These are phyloP conservation scores for Procavia capensis DNA, from an alignment of 2,113 vertebrate genomes.

Conservation along the genomic window DNA sequence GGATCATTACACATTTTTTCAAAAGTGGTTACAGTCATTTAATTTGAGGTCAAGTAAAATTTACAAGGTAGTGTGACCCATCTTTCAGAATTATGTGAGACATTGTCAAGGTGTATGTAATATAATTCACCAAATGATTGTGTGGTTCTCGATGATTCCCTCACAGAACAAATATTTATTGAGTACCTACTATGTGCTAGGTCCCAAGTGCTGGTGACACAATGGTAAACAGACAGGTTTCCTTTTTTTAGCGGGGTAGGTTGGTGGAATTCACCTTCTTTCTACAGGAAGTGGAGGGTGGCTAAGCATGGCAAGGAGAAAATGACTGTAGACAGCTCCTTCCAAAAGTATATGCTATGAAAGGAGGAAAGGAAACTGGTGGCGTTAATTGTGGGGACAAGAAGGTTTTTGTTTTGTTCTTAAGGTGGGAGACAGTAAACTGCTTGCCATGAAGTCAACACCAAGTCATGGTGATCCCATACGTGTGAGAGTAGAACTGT, in stretches of 20 bases:
- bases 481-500: too few relatives aligned
- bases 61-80: constrained; percentile 12
- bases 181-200: not conserved
- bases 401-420: not conserved
- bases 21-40: constrained; percentile 40
- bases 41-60: constrained; percentile 34
- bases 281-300: not conserved
- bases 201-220: not conserved
- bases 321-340: not conserved
- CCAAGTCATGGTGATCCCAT: not conserved
- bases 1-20: constrained; percentile 18
- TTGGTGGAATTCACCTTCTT: not conserved
- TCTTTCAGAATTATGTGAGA: constrained; percentile 33
- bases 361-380: not conserved
- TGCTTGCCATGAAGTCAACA: not conserved
- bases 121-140: not conserved
- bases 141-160: constrained; percentile 43
- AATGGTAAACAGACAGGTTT: too few relatives aligned
- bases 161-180: constrained; percentile 34
- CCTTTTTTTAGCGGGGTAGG: not conserved
- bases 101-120: not conserved
- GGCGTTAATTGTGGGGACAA: not conserved
- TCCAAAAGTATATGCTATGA: not conserved
- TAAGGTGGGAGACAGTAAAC: not conserved
- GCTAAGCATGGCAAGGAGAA: not conserved